Conservation (phyloP, 1,140 invertebrate species). For the Goniozus legneri region DNA sequence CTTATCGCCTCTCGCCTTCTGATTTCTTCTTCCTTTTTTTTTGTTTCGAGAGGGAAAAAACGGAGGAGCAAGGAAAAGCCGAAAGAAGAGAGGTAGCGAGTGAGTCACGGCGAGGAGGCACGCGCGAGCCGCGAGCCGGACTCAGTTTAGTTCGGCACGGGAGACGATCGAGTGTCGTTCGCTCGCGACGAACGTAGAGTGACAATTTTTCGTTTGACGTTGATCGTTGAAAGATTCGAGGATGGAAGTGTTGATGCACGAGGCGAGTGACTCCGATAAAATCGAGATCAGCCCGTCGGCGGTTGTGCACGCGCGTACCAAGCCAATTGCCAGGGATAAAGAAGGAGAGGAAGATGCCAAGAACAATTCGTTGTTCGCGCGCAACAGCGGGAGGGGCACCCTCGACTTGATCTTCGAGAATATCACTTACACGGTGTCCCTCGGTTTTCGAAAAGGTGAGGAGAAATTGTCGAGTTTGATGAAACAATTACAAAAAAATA, state of each 20-base stretch:
- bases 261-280: conserved; percentile 26
- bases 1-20: too few species aligned
- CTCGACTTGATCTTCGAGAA: conserved; percentile 72
- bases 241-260: conserved; percentile 50
- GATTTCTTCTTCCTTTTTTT: neutral
- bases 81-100: neutral
- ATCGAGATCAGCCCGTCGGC: too few species aligned
- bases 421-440: conserved; percentile 64
- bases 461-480: neutral
- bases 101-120: neutral
- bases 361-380: conserved; percentile 8
- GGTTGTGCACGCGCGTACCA: neutral
- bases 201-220: neutral
- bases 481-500: neutral
- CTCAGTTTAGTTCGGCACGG: too few species aligned
- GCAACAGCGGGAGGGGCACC: conserved; percentile 39
- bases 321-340: neutral
- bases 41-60: neutral
- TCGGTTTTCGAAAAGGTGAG: conserved; percentile 69
- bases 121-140: too few species aligned
- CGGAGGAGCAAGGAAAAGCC: neutral
- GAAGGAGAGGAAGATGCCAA: neutral
- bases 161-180: too few species aligned
- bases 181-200: too few species aligned
- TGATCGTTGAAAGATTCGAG: conserved; percentile 9